Evolutionary conservation across 2,797 vertebrate species (phyloP).

Genomic region (Arrhamphus sclerolepis): DNA sequence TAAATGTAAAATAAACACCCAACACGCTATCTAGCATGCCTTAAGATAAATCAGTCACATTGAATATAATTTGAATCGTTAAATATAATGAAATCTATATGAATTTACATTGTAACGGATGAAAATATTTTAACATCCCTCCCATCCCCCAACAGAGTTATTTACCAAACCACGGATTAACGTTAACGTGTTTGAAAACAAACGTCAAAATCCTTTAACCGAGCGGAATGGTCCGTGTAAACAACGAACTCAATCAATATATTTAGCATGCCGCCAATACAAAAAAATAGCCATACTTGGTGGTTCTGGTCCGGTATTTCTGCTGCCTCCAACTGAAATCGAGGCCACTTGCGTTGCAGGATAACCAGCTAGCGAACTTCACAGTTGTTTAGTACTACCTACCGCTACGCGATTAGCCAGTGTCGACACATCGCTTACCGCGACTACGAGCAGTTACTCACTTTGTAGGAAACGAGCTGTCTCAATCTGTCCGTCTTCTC

Average conservation of each 20-base stretch:
- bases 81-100: no score
- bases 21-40: no score
- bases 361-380: constrained; percentile 46
- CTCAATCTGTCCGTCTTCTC: constrained; percentile 25
- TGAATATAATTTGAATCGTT: no score
- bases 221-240: no score
- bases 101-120: no score
- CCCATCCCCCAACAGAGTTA: no score
- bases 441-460: constrained; percentile 51
- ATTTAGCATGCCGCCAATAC: neutral
- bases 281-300: neutral
- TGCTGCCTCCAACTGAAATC: constrained; percentile 5
- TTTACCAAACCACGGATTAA: no score
- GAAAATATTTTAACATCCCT: no score
- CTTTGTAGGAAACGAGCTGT: constrained; percentile 29
- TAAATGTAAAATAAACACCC: neutral
- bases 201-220: no score
- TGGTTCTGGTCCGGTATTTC: neutral
- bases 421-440: constrained; percentile 1
- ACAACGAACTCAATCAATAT: no score
- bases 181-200: no score
- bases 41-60: no score
- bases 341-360: constrained; percentile 31
- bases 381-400: constrained; percentile 50
- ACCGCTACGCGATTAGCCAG: constrained; percentile 14